Evolutionary conservation across 2,797 vertebrate genomes (phyloP).

Genomic region (Thalassophryne amazonica): DNA sequence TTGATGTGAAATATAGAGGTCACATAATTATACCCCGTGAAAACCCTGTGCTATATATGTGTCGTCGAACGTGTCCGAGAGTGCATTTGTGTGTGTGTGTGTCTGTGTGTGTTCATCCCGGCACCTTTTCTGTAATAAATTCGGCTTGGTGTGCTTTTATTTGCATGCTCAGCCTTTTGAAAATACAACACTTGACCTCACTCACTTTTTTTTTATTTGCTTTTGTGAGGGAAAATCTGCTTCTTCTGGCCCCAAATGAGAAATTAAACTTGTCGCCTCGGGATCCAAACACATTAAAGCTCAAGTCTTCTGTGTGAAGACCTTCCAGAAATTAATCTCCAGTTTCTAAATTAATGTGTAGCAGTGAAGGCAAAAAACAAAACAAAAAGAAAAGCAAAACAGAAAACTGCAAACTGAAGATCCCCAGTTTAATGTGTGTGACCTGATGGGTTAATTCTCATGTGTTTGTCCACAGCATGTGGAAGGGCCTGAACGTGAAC

Average conservation of each 20-base stretch:
- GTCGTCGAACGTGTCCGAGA: not conserved
- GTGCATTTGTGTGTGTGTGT: not conserved
- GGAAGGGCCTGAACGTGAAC: slow-evolving; percentile 96
- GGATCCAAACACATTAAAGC: slow-evolving; percentile 3
- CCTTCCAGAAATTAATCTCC: not conserved
- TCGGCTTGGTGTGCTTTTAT: slow-evolving; percentile 21
- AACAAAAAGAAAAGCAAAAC: not conserved
- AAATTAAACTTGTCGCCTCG: slow-evolving; percentile 4
- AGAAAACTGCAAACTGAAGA: not conserved
- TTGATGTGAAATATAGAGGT: slow-evolving; percentile 53
- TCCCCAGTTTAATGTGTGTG: no score
- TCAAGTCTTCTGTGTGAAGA: not conserved
- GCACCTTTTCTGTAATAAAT: slow-evolving; percentile 1
- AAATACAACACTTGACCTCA: slow-evolving; percentile 12
- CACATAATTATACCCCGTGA: slow-evolving; percentile 50
- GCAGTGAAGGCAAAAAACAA: not conserved
- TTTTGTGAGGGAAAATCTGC: slow-evolving; percentile 24
- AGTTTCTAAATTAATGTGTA: no score
- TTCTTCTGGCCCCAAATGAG: not conserved
- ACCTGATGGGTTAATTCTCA: not conserved
- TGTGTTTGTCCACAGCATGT: slow-evolving; percentile 83
- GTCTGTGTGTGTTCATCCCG: not conserved
- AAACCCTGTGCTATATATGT: slow-evolving; percentile 33
- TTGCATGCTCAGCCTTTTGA: slow-evolving; percentile 36
- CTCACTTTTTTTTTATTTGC: slow-evolving; percentile 15